These are phyloP conservation scores for Acinonyx jubatus DNA, from an alignment of 2,113 vertebrate genomes.

Conservation along the genomic window DNA sequence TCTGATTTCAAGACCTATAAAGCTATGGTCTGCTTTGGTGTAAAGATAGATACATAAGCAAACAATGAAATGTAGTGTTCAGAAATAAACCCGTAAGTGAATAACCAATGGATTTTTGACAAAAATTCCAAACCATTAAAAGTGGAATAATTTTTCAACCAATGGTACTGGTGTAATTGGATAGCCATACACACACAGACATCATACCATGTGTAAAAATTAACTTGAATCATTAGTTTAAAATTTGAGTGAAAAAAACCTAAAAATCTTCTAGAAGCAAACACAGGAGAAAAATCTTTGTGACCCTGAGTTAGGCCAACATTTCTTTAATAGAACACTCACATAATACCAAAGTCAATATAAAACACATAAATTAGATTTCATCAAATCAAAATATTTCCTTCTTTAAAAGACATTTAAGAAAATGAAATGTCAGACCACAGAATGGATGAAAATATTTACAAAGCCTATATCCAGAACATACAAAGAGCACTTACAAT, in stretches of 20 bases:
- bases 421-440: background rate
- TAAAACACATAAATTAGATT: background rate
- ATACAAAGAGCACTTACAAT: background rate
- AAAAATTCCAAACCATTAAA: background rate
- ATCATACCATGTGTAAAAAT: background rate
- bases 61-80: background rate
- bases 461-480: background rate
- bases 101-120: background rate
- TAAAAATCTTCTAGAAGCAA: background rate
- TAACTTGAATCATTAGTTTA: background rate
- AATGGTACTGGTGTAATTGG: background rate
- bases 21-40: background rate
- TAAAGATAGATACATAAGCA: background rate
- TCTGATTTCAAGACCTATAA: background rate
- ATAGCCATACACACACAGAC: background rate
- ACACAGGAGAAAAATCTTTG: background rate
- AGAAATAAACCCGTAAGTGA: background rate
- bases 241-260: background rate
- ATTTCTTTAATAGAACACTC: background rate
- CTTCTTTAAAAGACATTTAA: background rate
- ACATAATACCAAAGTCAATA: background rate
- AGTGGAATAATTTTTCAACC: background rate
- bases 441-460: background rate
- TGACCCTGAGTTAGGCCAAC: background rate
- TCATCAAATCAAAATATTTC: background rate